These are phyloP conservation scores for Chaetodon auriga DNA, from an alignment of 2,113 vertebrate genomes.

Conservation along the genomic window DNA sequence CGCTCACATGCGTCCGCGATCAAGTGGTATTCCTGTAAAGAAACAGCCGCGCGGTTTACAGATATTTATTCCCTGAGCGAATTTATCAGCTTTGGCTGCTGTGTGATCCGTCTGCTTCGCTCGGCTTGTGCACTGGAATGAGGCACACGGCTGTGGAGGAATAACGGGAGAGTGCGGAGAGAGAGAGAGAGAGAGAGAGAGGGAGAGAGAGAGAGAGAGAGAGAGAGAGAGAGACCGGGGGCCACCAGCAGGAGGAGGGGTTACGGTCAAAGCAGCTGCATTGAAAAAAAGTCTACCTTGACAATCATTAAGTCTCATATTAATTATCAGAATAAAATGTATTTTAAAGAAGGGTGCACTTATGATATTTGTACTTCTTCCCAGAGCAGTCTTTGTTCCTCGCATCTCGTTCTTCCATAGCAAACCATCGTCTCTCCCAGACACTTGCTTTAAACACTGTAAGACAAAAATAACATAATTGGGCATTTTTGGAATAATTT, in stretches of 20 bases:
- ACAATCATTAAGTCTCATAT: conserved; percentile 54
- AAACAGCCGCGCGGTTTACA: conserved; percentile 49
- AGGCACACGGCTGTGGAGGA: conserved; percentile 65
- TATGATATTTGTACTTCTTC: not conserved
- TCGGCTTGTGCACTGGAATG: conserved; percentile 82
- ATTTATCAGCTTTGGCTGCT: conserved; percentile 65
- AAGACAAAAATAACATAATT: not conserved
- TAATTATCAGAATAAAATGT: conserved; percentile 35
- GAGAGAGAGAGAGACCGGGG: conserved; percentile 39
- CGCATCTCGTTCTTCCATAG: not conserved
- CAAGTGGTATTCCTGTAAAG: conserved; percentile 65
- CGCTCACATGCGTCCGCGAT: conserved; percentile 49
- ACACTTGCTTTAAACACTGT: not conserved
- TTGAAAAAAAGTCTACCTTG: conserved; percentile 63
- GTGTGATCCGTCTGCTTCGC: conserved; percentile 70
- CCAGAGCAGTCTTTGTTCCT: conserved; percentile 2
- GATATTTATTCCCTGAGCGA: conserved; percentile 83
- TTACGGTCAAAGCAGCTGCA: conserved; percentile 74
- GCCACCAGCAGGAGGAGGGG: conserved; percentile 73
- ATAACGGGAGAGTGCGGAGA: conserved; percentile 60
- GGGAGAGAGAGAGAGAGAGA: conserved; percentile 56
- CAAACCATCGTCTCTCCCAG: not conserved
- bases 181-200: conserved; percentile 47
- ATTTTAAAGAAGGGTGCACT: not conserved
- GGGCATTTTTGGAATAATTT: not conserved